These are phyloP conservation scores for Cephus cinctus DNA, from an alignment of 1,140 invertebrate species.

Conservation along the genomic window DNA sequence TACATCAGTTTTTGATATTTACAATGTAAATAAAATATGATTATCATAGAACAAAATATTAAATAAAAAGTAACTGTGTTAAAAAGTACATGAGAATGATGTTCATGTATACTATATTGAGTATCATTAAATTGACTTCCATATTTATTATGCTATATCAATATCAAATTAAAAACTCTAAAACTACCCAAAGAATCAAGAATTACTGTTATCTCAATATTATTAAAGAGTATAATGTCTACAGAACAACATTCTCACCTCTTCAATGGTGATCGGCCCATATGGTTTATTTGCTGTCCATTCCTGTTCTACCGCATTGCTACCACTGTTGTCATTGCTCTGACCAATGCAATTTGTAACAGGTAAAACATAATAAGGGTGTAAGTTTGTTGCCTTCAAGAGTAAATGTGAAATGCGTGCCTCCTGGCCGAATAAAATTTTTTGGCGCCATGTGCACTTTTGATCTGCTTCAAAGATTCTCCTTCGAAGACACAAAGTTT, in stretches of 20 bases:
- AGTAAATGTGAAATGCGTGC: conserved; percentile 19
- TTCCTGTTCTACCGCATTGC: conserved; percentile 3
- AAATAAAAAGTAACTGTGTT: no score
- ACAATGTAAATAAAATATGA: no score
- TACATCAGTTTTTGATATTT: no score
- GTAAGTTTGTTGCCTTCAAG: conserved; percentile 21
- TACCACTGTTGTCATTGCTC: conserved; percentile 17
- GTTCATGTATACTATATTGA: no score
- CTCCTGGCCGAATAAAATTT: conserved; percentile 16
- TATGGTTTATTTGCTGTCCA: conserved; percentile 15
- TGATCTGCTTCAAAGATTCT: conserved; percentile 22
- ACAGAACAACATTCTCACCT: conserved; percentile 41
- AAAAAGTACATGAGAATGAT: no score
- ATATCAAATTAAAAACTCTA: no score
- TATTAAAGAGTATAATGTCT: conserved; percentile 23
- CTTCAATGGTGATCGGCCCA: conserved; percentile 40
- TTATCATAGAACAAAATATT: no score
- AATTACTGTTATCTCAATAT: no score
- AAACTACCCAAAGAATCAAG: no score
- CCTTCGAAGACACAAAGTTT: conserved; percentile 29
- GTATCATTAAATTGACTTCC: no score
- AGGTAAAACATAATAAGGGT: conserved; percentile 28
- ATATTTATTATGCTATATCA: no score
- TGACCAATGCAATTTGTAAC: conserved; percentile 26
- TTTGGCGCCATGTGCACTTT: conserved; percentile 6